A percentile compares a stretch with the other conserved stretches of the same genome.
phyloP scores from a whole-genome alignment of 2,797 vertebrate genomes.

The Syngnathus acus region DNA sequence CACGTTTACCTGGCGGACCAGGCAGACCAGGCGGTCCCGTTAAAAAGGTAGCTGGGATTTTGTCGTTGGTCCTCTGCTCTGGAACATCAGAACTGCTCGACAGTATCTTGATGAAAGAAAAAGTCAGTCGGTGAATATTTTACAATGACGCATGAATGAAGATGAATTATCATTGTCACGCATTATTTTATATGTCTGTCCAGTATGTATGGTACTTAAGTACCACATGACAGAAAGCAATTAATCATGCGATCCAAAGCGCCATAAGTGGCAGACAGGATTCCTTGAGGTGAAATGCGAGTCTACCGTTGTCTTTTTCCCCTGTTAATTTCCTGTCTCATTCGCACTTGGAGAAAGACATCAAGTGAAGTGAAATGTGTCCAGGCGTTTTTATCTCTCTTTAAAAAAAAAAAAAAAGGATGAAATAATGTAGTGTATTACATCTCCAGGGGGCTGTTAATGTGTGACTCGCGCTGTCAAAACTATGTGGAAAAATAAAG shows the following conservation, averaged over 20 bases:
- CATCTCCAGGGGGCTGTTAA: slow-evolving; percentile 24
- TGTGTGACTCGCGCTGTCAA: slow-evolving; percentile 12
- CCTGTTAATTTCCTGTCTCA: slow-evolving; percentile 17
- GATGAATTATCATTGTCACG: too few relatives aligned
- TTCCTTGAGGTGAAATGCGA: slow-evolving; percentile 28
- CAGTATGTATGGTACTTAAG: background rate
- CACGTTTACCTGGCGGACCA: slow-evolving; percentile 81
- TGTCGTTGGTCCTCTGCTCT: slow-evolving; percentile 83
- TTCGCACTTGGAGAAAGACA: slow-evolving; percentile 20
- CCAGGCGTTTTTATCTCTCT: slow-evolving; percentile 21
- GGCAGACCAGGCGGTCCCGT: slow-evolving; percentile 85
- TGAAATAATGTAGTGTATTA: slow-evolving; percentile 35
- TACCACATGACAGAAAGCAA: slow-evolving; percentile 53
- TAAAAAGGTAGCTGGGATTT: slow-evolving; percentile 78
- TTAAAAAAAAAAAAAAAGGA: background rate
- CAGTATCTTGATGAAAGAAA: slow-evolving; percentile 74
- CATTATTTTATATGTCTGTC: too few relatives aligned
- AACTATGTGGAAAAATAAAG: slow-evolving; percentile 15
- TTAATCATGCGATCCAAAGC: slow-evolving; percentile 47
- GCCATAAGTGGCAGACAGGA: slow-evolving; percentile 45
- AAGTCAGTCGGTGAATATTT: too few relatives aligned
- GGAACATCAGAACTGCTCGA: slow-evolving; percentile 82
- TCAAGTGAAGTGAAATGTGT: slow-evolving; percentile 22
- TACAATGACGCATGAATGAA: too few relatives aligned
- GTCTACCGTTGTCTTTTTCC: slow-evolving; percentile 18